Evolutionary conservation across 53 echinoderm and acorn worm genomes (phyloP).

Genomic region (Antedon mediterranea): DNA sequence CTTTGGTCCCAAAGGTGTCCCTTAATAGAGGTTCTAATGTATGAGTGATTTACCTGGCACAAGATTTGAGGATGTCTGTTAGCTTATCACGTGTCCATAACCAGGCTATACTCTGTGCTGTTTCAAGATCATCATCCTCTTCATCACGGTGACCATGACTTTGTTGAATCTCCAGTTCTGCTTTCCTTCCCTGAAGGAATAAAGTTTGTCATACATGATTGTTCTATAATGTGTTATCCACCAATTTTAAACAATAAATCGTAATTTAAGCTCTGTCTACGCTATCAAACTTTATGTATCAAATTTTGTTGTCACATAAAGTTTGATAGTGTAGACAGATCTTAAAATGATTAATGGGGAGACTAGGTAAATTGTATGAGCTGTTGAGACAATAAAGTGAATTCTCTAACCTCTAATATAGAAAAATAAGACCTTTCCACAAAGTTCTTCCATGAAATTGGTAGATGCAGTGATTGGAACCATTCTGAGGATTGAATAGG

Average conservation of each 20-base stretch:
- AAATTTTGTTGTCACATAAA: no score
- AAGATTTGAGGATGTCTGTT: slow-evolving; percentile 51
- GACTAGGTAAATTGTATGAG: no score
- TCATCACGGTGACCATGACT: slow-evolving; percentile 24
- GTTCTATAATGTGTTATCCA: no score
- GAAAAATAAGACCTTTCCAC: slow-evolving; percentile 42
- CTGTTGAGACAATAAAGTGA: no score
- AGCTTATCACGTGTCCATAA: slow-evolving; percentile 71
- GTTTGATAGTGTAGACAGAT: no score
- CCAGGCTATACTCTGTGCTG: slow-evolving; percentile 38
- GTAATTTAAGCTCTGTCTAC: no score
- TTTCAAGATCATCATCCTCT: slow-evolving; percentile 14
- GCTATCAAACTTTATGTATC: no score
- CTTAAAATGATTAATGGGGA: no score
- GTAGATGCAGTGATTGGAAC: slow-evolving; percentile 43
- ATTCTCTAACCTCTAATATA: slow-evolving; percentile 45
- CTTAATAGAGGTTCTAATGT: no score
- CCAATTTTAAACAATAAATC: no score
- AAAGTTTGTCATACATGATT: not conserved
- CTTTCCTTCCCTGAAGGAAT: slow-evolving; percentile 16
- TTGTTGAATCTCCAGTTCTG: slow-evolving; percentile 28
- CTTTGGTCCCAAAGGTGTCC: no score
- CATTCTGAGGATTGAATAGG: slow-evolving; percentile 35
- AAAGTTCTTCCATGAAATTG: slow-evolving; percentile 49
- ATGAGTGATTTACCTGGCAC: slow-evolving; percentile 66